Conservation (phyloP, 2,113 vertebrate genomes). For the Phaetusa simplex region DNA sequence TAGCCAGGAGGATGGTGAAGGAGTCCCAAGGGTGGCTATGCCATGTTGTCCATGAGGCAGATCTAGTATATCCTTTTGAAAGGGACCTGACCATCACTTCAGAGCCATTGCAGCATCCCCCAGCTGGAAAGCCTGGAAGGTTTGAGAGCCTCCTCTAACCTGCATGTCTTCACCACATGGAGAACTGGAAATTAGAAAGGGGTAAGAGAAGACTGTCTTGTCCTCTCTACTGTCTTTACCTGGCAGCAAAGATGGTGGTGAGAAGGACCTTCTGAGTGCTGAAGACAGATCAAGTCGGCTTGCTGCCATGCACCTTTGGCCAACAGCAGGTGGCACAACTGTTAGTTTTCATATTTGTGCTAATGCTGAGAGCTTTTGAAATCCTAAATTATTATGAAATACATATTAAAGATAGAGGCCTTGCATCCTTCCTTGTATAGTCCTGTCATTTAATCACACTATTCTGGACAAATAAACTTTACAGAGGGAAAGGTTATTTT, state of each 20-base stretch:
- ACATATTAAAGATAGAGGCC: not conserved
- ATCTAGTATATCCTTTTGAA: not conserved
- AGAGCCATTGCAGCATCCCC: not conserved
- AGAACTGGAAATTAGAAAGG: not conserved
- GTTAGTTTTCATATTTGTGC: not conserved
- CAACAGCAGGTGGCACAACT: not conserved
- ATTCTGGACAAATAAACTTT: not conserved
- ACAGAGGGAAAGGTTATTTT: not conserved
- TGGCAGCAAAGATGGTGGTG: not conserved
- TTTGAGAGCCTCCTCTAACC: not conserved
- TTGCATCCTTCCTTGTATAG: not conserved
- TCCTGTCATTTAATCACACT: not conserved
- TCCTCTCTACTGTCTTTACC: not conserved
- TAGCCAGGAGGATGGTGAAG: not conserved
- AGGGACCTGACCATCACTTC: not conserved
- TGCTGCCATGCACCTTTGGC: not conserved
- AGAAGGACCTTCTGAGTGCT: not conserved
- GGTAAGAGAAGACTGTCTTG: not conserved
- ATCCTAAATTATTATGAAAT: not conserved
- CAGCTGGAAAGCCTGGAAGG: not conserved
- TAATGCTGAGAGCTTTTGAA: not conserved
- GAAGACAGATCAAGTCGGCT: not conserved
- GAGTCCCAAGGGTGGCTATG: not conserved
- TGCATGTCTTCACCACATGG: not conserved
- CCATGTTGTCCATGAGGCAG: rapidly evolving